Evolutionary conservation across 35 echinoderm and acorn worm genomes (phyloP).

Genomic region (Anneissia japonica): DNA sequence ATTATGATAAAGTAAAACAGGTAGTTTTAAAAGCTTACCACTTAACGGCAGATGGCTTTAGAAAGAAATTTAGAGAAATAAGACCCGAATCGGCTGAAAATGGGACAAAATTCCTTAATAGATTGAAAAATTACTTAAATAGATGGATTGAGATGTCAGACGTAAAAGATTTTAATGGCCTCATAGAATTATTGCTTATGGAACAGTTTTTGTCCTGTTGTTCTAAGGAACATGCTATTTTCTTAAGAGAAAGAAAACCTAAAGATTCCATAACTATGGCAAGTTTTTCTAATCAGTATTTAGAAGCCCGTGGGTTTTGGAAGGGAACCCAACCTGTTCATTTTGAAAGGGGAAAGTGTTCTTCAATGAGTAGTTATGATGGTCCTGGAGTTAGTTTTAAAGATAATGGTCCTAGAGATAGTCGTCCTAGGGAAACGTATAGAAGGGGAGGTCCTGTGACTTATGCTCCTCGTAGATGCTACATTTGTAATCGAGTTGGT

Average conservation of each 20-base stretch:
- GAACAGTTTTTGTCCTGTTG: constrained; percentile 38
- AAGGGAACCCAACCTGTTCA: no score
- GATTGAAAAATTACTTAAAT: background rate
- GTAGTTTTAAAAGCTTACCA: background rate
- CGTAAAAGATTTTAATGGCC: background rate
- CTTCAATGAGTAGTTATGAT: no score
- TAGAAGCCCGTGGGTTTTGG: constrained; percentile 10
- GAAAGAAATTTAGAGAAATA: background rate
- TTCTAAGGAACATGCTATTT: background rate
- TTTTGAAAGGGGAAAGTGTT: no score
- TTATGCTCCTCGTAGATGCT: no score
- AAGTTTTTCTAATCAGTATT: constrained; percentile 15
- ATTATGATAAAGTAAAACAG: constrained; percentile 12
- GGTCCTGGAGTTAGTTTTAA: no score
- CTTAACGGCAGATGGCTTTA: background rate
- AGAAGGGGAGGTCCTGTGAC: no score
- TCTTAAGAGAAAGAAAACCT: constrained; percentile 26
- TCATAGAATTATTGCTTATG: constrained; percentile 15
- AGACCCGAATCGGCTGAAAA: background rate
- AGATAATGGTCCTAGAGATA: no score
- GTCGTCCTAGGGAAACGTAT: no score
- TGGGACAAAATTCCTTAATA: background rate
- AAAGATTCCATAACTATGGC: constrained; percentile 15
- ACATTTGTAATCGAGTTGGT: no score
- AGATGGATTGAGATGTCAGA: constrained; percentile 11